Evolutionary conservation across 2,113 vertebrate genomes (phyloP), one percentile per base, ranked within the genome.

Genomic region (Etheostoma spectabile): DNA sequence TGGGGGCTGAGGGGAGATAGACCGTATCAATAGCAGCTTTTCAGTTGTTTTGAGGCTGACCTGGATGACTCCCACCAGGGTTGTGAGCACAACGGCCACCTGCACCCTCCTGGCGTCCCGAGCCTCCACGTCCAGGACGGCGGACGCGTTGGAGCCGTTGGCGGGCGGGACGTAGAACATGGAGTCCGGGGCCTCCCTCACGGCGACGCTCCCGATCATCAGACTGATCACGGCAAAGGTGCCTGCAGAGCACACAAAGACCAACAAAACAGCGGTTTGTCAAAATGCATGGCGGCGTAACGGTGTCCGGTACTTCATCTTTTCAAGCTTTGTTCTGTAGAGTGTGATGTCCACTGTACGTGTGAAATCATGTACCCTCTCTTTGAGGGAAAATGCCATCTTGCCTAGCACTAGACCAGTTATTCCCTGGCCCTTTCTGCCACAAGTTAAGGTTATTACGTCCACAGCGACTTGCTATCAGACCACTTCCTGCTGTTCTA

Each of bases 161-260:
- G 79, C 81, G 30, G 83, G 89, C 51, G 27, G 57, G 1, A 90
- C 55, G 19, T 77, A 70, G 74, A 95, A 96, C 74, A 64, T 92
- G 64, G 94, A 92, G 92, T 99, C 98, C 2, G 98, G 98, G 7
- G 94, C 97, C 88, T 97, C 92, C 79, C 97, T 95, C 62, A 98
- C 94, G 16, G 91, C 96, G 77, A 98, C 96, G 0, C 96, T 95
- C 0, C 98, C 98, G n/a, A 99, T 95, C 98, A 99, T 99, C 89
- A 99, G 94, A 88, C 98, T 99, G 69, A 99, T 96, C 15, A 99
- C 98, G 0, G 98, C 98, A 88, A 99, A 99, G 0, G 97, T 98
- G 8, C 98, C 98, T 99, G 93, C 59, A 72, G 27, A 79, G 59
- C 48, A 59, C 62, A 38, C 60, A 57, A 24, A 42, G 38, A 83